phyloP scores from a whole-genome alignment of 2,888 invertebrate species.

The Philhelius pedissequus region DNA sequence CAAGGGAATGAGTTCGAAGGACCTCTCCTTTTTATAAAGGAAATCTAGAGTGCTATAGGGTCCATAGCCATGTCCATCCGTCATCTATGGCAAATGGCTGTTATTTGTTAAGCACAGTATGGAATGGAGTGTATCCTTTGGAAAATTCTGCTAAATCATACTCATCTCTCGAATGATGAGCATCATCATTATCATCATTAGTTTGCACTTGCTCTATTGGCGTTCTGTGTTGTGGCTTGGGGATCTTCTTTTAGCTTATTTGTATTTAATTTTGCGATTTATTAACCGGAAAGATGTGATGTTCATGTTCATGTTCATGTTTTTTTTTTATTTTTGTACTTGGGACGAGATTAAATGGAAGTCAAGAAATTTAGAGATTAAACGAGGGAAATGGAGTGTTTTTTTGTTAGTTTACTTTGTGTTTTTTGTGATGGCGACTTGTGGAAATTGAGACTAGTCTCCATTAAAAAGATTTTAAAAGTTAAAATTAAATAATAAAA shows the following conservation, averaged over 20 bases:
- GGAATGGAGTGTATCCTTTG: conserved; percentile 33
- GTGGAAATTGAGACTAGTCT: neutral
- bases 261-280: conserved; percentile 44
- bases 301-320: neutral
- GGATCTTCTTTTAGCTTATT: conserved; percentile 40
- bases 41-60: conserved; percentile 28
- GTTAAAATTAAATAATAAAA: neutral
- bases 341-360: neutral
- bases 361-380: neutral
- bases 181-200: conserved; percentile 57
- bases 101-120: conserved; percentile 38
- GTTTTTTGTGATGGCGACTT: neutral
- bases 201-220: conserved; percentile 42
- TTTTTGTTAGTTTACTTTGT: neutral
- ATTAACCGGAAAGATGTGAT: conserved; percentile 33
- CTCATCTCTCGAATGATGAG: conserved; percentile 56
- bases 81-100: conserved; percentile 64
- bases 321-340: too few species aligned
- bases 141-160: conserved; percentile 56
- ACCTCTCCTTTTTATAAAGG: conserved; percentile 1
- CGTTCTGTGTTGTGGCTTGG: neutral
- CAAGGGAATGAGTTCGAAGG: neutral
- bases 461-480: neutral
- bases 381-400: neutral
- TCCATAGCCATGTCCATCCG: conserved; percentile 50